These are phyloP conservation scores for Periplaneta americana DNA, from an alignment of 1,140 invertebrate genomes.

Conservation along the genomic window DNA sequence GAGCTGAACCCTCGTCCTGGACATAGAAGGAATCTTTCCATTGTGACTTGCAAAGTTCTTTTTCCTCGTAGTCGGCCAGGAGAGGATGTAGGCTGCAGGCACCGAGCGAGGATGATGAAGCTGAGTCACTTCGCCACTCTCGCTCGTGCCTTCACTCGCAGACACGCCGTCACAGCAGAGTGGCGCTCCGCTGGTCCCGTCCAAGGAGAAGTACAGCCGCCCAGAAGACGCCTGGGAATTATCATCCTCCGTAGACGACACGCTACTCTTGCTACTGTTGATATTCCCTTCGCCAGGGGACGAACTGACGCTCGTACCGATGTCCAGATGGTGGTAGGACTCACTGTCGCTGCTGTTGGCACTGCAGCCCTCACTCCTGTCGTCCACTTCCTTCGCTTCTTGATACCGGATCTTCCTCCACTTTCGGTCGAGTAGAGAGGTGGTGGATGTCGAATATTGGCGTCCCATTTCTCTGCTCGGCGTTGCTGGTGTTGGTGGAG, in stretches of 20 bases:
- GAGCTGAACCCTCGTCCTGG: neutral
- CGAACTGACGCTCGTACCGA: neutral
- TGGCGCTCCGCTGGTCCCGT: neutral
- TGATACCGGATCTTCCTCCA: constrained; percentile 30
- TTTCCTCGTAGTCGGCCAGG: constrained; percentile 12
- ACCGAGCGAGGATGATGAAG: neutral
- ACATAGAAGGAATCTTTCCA: neutral
- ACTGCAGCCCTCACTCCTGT: neutral
- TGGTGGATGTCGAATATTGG: constrained; percentile 48
- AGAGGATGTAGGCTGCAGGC: neutral
- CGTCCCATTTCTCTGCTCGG: constrained; percentile 29
- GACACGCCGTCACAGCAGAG: neutral
- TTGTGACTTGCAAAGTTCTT: neutral
- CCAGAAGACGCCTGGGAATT: constrained; percentile 5
- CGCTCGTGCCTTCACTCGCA: constrained; percentile 15
- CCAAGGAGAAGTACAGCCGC: constrained; percentile 11
- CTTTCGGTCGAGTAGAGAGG: constrained; percentile 44
- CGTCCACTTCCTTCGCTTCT: neutral
- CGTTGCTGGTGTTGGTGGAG: constrained; percentile 32
- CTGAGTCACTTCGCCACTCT: constrained; percentile 19
- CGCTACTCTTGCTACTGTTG: neutral
- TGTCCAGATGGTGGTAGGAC: neutral
- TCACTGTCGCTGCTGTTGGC: neutral
- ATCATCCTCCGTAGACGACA: neutral
- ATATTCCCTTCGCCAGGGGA: neutral